Evolutionary conservation across 2,888 invertebrate species (phyloP).

Genomic region (Lydus trimaculatus): DNA sequence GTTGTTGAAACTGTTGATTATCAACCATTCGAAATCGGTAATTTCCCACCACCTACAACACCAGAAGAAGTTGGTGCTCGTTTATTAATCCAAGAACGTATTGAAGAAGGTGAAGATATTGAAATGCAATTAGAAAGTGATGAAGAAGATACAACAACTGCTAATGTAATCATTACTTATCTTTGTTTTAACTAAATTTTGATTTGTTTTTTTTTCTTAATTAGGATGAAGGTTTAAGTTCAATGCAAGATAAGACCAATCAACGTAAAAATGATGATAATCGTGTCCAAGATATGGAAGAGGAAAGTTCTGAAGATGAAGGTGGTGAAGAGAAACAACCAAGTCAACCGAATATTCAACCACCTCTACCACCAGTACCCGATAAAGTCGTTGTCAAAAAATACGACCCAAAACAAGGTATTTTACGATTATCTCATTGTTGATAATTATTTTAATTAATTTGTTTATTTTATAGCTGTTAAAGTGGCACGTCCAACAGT

Average conservation of each 20-base stretch:
- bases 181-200: background rate
- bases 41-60: constrained; percentile 96
- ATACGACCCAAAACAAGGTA: constrained; percentile 91
- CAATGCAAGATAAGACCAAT: constrained; percentile 72
- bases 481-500: constrained; percentile 69
- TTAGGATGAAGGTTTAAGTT: constrained; percentile 65
- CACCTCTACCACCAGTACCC: constrained; percentile 83
- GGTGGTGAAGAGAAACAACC: constrained; percentile 56
- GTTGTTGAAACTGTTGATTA: constrained; percentile 99
- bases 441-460: background rate
- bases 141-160: constrained; percentile 63
- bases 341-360: constrained; percentile 61
- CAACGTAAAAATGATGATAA: constrained; percentile 65
- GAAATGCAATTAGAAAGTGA: constrained; percentile 93
- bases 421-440: constrained; percentile 33
- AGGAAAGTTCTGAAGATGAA: constrained; percentile 81
- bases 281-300: constrained; percentile 90
- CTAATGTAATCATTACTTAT: constrained; percentile 36
- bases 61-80: constrained; percentile 97
- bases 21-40: constrained; percentile 93
- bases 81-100: constrained; percentile 85
- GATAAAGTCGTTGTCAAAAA: constrained; percentile 96
- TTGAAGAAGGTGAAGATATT: constrained; percentile 82
- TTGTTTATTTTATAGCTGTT: constrained; percentile 55
- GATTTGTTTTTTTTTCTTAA: constrained; percentile 8